phyloP scores from a whole-genome alignment of 2,888 invertebrate species.

The Drosophila longiperda region DNA sequence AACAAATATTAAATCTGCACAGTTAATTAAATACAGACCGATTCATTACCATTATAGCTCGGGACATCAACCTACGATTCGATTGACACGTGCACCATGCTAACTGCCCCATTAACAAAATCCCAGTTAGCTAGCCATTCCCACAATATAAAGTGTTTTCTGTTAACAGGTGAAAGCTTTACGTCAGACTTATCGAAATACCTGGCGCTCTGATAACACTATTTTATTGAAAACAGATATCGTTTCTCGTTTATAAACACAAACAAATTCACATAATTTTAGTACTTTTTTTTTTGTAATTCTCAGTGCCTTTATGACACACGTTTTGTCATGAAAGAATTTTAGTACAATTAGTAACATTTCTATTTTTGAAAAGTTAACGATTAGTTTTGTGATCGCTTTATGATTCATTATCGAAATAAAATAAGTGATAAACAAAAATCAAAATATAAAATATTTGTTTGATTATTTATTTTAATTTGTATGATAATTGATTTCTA shows the following conservation, averaged over 20 bases:
- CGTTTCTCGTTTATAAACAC: slow-evolving; percentile 19
- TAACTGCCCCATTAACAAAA: slow-evolving; percentile 9
- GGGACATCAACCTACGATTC: slow-evolving; percentile 31
- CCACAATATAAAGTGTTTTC: background rate
- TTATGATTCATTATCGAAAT: background rate
- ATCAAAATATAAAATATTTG: background rate
- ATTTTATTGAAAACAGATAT: slow-evolving; percentile 14
- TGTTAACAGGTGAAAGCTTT: background rate
- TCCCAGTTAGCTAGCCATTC: slow-evolving; percentile 46
- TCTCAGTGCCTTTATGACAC: background rate
- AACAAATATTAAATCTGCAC: background rate
- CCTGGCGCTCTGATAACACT: slow-evolving; percentile 44
- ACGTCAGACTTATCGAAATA: slow-evolving; percentile 38
- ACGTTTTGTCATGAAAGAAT: background rate
- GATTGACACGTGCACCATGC: slow-evolving; percentile 39
- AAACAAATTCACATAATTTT: background rate
- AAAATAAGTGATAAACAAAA: background rate
- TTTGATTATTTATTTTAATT: background rate
- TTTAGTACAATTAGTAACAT: background rate
- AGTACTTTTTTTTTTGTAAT: background rate
- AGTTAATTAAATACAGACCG: no score
- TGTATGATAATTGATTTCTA: background rate
- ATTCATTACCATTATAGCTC: background rate
- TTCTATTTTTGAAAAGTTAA: background rate
- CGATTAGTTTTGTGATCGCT: background rate